These are phyloP conservation scores for Drosophila monieri DNA, from an alignment of 2,888 invertebrate genomes.

Conservation along the genomic window DNA sequence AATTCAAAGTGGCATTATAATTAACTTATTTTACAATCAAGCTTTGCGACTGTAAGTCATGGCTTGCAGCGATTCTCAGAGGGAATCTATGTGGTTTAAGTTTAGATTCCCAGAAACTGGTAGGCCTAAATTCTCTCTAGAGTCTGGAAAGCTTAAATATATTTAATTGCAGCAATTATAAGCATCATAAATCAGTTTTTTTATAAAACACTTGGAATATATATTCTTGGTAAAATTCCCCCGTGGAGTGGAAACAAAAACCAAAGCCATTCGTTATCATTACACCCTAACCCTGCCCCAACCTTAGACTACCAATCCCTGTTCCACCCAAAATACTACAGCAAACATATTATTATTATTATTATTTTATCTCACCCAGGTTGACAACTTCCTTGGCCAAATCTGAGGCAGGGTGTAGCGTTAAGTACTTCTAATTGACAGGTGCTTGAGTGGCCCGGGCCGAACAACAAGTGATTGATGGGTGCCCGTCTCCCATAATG, in stretches of 20 bases:
- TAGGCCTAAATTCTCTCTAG: too few species aligned
- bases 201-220: neutral
- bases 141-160: neutral
- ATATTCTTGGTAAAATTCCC: slow-evolving; percentile 2
- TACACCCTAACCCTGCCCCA: neutral
- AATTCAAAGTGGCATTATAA: slow-evolving; percentile 55
- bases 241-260: neutral
- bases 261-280: neutral
- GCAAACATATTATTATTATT: slow-evolving; percentile 15
- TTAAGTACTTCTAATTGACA: slow-evolving; percentile 40
- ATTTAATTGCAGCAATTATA: neutral
- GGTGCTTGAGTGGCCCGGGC: slow-evolving; percentile 25
- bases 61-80: neutral
- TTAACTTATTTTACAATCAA: slow-evolving; percentile 27
- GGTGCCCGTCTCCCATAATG: slow-evolving; percentile 23
- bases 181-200: neutral
- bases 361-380: slow-evolving; percentile 25
- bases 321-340: neutral
- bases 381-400: slow-evolving; percentile 16
- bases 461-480: slow-evolving; percentile 41
- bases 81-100: neutral
- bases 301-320: neutral
- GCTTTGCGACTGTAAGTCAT: neutral
- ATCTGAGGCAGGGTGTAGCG: slow-evolving; percentile 8
- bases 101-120: too few species aligned